Evolutionary conservation across 2,888 invertebrate species (phyloP).

Genomic region (Corythucha ciliata): DNA sequence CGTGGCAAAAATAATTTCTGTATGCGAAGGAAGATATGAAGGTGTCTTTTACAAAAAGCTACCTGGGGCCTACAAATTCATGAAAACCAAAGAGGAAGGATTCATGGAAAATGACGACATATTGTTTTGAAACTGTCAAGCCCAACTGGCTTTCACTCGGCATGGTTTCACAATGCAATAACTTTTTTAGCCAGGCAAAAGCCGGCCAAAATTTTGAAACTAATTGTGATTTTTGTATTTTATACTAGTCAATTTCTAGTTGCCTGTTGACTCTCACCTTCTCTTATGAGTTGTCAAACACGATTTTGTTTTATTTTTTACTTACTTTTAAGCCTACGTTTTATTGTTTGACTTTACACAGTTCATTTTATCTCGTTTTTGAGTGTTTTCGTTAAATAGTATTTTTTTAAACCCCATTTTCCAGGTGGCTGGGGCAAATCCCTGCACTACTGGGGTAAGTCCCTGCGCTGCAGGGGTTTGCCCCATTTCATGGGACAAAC

Average conservation of each 20-base stretch:
- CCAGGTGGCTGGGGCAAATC: neutral
- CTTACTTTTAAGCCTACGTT: no score
- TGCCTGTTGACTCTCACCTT: no score
- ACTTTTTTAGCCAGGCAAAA: slow-evolving; percentile 3
- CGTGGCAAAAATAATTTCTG: slow-evolving; percentile 15
- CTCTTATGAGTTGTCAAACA: no score
- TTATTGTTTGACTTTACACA: neutral
- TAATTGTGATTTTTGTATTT: no score
- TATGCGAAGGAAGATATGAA: slow-evolving; percentile 20
- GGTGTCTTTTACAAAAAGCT: slow-evolving; percentile 22
- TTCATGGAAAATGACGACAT: slow-evolving; percentile 16
- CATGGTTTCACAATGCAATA: slow-evolving; percentile 6
- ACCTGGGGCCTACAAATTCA: slow-evolving; percentile 15
- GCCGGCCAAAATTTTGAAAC: no score
- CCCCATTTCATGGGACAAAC: no score
- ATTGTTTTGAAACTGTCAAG: slow-evolving; percentile 3
- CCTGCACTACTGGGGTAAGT: neutral
- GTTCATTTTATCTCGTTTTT: neutral
- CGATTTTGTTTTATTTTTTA: no score
- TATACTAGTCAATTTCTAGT: no score
- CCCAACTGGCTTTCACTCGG: slow-evolving; percentile 2
- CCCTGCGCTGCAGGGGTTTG: no score
- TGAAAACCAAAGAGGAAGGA: slow-evolving; percentile 21
- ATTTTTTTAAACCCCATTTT: slow-evolving; percentile 1
- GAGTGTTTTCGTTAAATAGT: slow-evolving; percentile 2